Percentiles rank a stretch among this genome's conserved stretches.
Evolutionary conservation across 2,797 vertebrate genomes (phyloP).

Genomic region (Gallinago nigripennis): DNA sequence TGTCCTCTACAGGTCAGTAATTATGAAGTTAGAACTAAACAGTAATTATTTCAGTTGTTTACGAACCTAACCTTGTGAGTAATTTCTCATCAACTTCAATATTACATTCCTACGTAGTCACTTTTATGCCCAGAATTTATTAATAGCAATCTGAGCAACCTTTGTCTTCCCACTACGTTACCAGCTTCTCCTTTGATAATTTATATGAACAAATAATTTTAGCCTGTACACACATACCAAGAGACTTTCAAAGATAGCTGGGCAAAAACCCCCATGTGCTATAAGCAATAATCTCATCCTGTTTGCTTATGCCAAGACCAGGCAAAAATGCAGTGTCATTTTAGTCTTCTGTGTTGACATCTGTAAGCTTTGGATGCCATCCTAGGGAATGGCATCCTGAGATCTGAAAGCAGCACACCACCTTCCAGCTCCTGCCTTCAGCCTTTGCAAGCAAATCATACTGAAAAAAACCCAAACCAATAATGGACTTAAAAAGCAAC

Average conservation of each 20-base stretch:
- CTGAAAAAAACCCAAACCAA: background rate
- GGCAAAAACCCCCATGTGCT: background rate
- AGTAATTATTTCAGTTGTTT: background rate
- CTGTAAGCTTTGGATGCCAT: background rate
- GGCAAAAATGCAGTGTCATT: slow-evolving; percentile 1
- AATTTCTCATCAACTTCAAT: background rate
- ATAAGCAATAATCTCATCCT: background rate
- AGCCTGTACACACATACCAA: background rate
- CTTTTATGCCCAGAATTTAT: slow-evolving; percentile 5
- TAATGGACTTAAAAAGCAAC: background rate
- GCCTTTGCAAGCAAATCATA: background rate
- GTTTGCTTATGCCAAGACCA: background rate
- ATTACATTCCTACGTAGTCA: background rate
- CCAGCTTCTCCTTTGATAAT: background rate
- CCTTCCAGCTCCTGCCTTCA: background rate
- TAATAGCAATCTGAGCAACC: background rate
- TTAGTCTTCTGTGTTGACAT: background rate
- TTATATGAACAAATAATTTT: background rate
- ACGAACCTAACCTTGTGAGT: background rate
- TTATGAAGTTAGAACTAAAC: background rate
- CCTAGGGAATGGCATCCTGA: background rate
- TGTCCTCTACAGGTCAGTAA: background rate
- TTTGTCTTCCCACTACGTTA: background rate
- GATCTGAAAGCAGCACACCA: background rate
- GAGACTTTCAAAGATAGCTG: background rate